Conservation (phyloP, 2,888 invertebrate species). For the Thymelicus sylvestris region DNA sequence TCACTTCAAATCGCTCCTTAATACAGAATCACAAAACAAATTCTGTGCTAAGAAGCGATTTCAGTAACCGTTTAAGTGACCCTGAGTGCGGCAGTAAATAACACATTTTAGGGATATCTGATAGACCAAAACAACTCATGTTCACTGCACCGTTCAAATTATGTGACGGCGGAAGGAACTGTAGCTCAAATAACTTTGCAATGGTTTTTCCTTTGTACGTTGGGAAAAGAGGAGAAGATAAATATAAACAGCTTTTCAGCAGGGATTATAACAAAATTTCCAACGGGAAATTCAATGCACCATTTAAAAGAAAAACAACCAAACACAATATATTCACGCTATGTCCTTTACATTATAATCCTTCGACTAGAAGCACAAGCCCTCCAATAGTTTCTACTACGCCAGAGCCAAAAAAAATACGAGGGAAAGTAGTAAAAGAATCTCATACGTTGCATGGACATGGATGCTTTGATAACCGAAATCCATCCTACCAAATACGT, state of each 20-base stretch:
- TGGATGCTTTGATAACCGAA: neutral
- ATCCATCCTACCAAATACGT: neutral
- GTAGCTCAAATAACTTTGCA: conserved; percentile 47
- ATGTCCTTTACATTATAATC: conserved; percentile 38
- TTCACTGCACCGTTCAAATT: conserved; percentile 73
- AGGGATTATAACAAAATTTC: conserved; percentile 52
- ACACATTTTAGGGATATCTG: conserved; percentile 58
- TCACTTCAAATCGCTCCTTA: no score
- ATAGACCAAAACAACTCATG: conserved; percentile 54
- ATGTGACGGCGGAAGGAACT: conserved; percentile 54
- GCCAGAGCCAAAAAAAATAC: neutral
- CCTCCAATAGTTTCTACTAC: neutral
- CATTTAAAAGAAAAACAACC: conserved; percentile 53
- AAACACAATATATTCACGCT: conserved; percentile 44
- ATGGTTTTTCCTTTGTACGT: conserved; percentile 65
- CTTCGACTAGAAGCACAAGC: neutral
- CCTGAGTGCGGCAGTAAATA: no score
- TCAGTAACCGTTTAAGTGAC: no score
- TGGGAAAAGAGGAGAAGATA: conserved; percentile 52
- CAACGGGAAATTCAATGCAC: conserved; percentile 45
- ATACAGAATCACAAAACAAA: no score
- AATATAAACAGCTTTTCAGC: conserved; percentile 51
- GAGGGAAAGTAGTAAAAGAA: neutral
- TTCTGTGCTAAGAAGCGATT: no score
- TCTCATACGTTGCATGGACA: neutral